phyloP scores from a whole-genome alignment of 2,113 vertebrate genomes.

The Potamarius usumacintae region DNA sequence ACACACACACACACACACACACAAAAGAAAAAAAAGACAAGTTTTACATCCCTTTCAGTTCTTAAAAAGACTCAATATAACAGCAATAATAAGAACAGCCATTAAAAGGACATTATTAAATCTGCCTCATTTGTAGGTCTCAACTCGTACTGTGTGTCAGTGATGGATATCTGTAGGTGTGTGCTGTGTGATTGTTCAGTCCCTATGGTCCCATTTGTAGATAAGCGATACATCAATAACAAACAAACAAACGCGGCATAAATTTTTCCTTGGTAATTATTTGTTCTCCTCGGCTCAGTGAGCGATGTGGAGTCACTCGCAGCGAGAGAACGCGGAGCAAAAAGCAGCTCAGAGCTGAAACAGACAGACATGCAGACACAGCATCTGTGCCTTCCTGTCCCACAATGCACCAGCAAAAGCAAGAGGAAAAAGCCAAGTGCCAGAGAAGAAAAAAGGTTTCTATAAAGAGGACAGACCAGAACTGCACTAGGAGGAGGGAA shows the following conservation, averaged over 20 bases:
- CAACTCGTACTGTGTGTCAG: slow-evolving; percentile 58
- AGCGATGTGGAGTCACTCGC: slow-evolving; percentile 14
- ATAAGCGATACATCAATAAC: slow-evolving; percentile 51
- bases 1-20: slow-evolving; percentile 56
- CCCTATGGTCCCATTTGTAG: slow-evolving; percentile 60
- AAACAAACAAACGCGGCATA: slow-evolving; percentile 29
- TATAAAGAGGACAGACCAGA: neutral
- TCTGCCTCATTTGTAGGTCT: slow-evolving; percentile 61
- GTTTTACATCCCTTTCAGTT: slow-evolving; percentile 71
- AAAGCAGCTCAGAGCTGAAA: slow-evolving; percentile 46
- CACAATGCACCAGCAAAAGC: slow-evolving; percentile 42
- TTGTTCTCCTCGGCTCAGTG: slow-evolving; percentile 39
- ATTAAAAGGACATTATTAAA: slow-evolving; percentile 71
- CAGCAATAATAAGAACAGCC: slow-evolving; percentile 73
- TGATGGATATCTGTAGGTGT: slow-evolving; percentile 36
- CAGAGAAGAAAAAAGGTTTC: neutral
- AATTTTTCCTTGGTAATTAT: slow-evolving; percentile 39
- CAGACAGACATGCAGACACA: slow-evolving; percentile 58
- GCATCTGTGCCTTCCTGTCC: slow-evolving; percentile 40
- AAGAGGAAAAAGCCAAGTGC: neutral
- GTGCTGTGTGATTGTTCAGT: slow-evolving; percentile 46
- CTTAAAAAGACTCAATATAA: slow-evolving; percentile 64
- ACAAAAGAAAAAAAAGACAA: slow-evolving; percentile 47
- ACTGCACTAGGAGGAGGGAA: slow-evolving; percentile 14
- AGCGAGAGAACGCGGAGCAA: slow-evolving; percentile 24